Evolutionary conservation across 2,888 invertebrate species (phyloP), one percentile per base, ranked within the genome.

Genomic region (Drosophila kanekoi): DNA sequence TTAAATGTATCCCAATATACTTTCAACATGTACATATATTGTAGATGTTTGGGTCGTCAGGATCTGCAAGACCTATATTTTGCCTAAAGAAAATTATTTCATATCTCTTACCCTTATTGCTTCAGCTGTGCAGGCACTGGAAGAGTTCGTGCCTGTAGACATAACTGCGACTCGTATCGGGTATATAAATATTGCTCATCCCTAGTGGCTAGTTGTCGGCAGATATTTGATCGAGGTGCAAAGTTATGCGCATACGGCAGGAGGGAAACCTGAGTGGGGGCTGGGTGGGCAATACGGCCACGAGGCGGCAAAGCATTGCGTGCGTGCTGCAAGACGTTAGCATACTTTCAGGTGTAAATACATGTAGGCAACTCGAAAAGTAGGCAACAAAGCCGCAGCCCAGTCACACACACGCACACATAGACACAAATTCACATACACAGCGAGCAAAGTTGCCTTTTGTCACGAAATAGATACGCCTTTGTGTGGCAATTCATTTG

Each of bases 311-410:
- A 41, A 40, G 67, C 74, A 58, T 78, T 71, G 87, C 79, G 88
- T 90, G 90, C 90, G 90, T 90, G 90, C 79, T 75, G 66, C 80
- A 90, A 87, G 82, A 90, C 87, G 86, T 90, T 89, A 90, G 83
- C 88, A 87, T 82, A 88, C 76, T 87, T 90, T 86, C 77, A 81
- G 87, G 84, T 89, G 87, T 76, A 84, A 88, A 89, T 81, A 83
- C 85, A 87, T 71, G 73, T 76, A 79, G 78, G 77, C 71, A 44
- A 57, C 76, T 65, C 51, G 18, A 48, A 72, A 77, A 71, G 77
- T 74, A 66, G 69, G 72, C 65, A 68, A 64, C 62, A 59, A 68
- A 72, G 72, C 63, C 66, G 66, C 71, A 62, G 68, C 60, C 53
- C 65, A 71, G 72, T 65, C 57, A 41, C 40, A 45, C 47, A 40